Evolutionary conservation across 2,888 invertebrate species (phyloP).

Genomic region (Aelia acuminata): DNA sequence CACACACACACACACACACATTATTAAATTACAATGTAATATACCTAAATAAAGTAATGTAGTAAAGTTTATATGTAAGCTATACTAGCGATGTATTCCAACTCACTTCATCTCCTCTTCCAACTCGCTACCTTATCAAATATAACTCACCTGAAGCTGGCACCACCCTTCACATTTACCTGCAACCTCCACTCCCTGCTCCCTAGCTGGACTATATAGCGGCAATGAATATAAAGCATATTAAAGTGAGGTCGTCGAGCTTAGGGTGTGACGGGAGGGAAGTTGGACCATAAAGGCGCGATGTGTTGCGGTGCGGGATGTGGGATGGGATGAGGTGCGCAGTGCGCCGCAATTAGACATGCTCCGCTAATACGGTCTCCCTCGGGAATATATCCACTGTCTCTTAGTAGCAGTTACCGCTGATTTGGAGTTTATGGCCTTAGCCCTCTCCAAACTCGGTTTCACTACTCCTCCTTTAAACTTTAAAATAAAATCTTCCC

Average conservation of each 20-base stretch:
- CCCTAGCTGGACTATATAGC: not conserved
- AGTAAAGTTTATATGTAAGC: no score
- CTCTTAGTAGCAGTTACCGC: not conserved
- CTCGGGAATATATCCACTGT: not conserved
- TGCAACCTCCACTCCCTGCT: no score
- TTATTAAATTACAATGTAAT: no score
- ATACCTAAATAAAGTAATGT: no score
- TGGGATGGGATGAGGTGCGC: not conserved
- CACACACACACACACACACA: no score
- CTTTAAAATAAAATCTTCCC: conserved; percentile 23
- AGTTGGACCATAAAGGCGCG: conserved; percentile 37
- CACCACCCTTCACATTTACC: not conserved
- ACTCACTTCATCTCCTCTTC: no score
- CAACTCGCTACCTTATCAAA: not conserved
- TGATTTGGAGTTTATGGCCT: conserved; percentile 1
- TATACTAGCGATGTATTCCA: no score
- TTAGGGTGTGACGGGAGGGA: not conserved
- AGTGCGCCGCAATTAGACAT: conserved; percentile 55
- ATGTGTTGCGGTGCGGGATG: not conserved
- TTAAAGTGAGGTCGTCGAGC: not conserved
- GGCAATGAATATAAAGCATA: not conserved
- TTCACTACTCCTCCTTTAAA: not conserved
- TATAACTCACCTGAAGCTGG: not conserved
- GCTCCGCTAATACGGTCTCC: not conserved
- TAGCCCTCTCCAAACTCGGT: not conserved